Percentiles rank a stretch among this genome's conserved stretches.
Evolutionary conservation across 2,888 invertebrate genomes (phyloP).

Genomic region (Melolontha melolontha): DNA sequence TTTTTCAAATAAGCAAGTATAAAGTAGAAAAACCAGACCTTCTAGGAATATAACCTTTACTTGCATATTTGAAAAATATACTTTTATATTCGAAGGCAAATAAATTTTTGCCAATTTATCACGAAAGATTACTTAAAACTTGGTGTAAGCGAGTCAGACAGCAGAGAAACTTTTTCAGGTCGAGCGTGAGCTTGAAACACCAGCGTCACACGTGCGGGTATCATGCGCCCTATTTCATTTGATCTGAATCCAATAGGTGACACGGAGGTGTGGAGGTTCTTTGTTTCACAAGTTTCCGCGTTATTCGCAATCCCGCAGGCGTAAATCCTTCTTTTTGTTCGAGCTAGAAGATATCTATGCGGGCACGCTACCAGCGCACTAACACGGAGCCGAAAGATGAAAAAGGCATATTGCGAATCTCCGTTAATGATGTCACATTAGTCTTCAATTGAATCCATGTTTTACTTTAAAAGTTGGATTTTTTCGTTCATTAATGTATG

Average conservation of each 20-base stretch:
- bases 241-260: conserved; percentile 58
- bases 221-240: conserved; percentile 55
- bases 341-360: conserved; percentile 54
- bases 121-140: conserved; percentile 44
- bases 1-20: too few relatives aligned
- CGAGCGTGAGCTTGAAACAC: conserved; percentile 20
- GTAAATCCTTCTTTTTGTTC: conserved; percentile 59
- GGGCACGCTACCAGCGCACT: conserved; percentile 49
- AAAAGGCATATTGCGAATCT: too few relatives aligned
- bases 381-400: too few relatives aligned
- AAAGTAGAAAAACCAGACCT: too few relatives aligned
- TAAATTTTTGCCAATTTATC: conserved; percentile 38
- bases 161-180: conserved; percentile 9
- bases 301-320: conserved; percentile 57
- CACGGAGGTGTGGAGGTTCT: conserved; percentile 53
- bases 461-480: too few relatives aligned
- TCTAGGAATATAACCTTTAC: too few relatives aligned
- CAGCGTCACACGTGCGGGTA: conserved; percentile 55
- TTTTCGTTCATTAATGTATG: too few relatives aligned
- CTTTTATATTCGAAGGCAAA: not conserved
- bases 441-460: too few relatives aligned
- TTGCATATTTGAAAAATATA: too few relatives aligned
- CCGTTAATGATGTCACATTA: too few relatives aligned
- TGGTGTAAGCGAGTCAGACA: conserved; percentile 33
- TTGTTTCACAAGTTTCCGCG: conserved; percentile 59